phyloP scores from a whole-genome alignment of 2,113 vertebrate genomes.

The Micronycteris hirsuta region DNA sequence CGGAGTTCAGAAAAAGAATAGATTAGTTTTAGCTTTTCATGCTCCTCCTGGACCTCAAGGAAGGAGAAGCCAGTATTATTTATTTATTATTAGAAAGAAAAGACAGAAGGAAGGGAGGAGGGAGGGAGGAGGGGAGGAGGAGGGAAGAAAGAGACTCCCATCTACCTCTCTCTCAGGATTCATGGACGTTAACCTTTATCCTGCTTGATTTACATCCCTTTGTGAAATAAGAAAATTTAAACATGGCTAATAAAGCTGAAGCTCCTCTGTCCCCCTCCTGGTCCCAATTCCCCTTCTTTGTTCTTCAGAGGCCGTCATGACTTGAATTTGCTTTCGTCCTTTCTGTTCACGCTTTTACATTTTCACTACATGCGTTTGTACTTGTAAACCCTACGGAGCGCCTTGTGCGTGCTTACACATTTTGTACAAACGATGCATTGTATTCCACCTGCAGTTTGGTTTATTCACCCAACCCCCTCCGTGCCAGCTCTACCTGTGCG shows the following conservation, averaged over 20 bases:
- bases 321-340: neutral
- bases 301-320: neutral
- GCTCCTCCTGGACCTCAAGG: neutral
- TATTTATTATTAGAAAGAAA: neutral
- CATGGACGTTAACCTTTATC: neutral
- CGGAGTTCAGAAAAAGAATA: neutral
- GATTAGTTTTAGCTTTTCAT: neutral
- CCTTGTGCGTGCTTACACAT: neutral
- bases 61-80: neutral
- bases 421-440: neutral
- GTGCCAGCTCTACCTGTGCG: neutral
- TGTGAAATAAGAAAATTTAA: neutral
- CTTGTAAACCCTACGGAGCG: rapidly evolving
- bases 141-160: neutral
- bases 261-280: no score
- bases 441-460: neutral
- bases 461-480: rapidly evolving
- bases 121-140: no score
- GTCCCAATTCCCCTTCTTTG: neutral
- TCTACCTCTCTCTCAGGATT: neutral
- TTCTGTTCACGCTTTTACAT: neutral
- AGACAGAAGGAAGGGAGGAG: no score
- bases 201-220: neutral
- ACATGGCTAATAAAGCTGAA: neutral
- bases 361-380: neutral